These are phyloP conservation scores for Crossocerus cetratus DNA, from an alignment of 2,888 invertebrate species.

Conservation along the genomic window DNA sequence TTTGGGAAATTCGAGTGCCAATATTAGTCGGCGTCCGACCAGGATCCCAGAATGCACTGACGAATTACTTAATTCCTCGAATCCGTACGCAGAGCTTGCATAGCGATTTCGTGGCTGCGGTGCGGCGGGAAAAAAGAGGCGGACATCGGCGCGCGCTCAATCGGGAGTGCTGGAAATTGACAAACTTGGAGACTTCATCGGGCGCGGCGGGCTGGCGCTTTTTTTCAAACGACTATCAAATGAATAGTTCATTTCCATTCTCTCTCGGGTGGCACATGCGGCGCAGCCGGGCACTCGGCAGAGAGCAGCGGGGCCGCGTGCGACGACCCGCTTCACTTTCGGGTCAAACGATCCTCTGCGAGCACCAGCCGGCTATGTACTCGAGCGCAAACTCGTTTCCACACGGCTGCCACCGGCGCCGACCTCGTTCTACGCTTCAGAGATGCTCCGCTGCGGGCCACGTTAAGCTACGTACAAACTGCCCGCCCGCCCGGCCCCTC, in stretches of 20 bases:
- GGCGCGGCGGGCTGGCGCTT: slow-evolving; percentile 11
- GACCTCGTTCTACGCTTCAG: slow-evolving; percentile 37
- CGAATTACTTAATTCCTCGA: no score
- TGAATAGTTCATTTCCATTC: slow-evolving; percentile 50
- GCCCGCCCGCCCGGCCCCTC: not conserved
- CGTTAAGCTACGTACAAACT: no score
- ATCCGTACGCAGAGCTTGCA: no score
- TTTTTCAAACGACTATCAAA: slow-evolving; percentile 43
- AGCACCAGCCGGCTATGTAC: slow-evolving; percentile 33
- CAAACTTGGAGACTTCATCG: slow-evolving; percentile 39
- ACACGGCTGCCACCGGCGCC: slow-evolving; percentile 43
- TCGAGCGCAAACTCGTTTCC: slow-evolving; percentile 57
- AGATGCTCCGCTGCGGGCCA: not conserved
- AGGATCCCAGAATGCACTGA: no score
- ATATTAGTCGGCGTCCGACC: no score
- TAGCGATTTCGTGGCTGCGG: not conserved
- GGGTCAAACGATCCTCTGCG: slow-evolving; percentile 58
- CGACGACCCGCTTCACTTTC: slow-evolving; percentile 51
- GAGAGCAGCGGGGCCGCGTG: not conserved
- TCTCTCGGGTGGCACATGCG: slow-evolving; percentile 29
- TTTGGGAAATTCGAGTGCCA: no score
- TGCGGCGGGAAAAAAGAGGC: not conserved
- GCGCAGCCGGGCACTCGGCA: no score
- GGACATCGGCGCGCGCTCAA: slow-evolving; percentile 5
- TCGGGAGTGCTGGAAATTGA: slow-evolving; percentile 40